phyloP scores from a whole-genome alignment of 2,888 invertebrate species.

The Drosophila diplacantha region DNA sequence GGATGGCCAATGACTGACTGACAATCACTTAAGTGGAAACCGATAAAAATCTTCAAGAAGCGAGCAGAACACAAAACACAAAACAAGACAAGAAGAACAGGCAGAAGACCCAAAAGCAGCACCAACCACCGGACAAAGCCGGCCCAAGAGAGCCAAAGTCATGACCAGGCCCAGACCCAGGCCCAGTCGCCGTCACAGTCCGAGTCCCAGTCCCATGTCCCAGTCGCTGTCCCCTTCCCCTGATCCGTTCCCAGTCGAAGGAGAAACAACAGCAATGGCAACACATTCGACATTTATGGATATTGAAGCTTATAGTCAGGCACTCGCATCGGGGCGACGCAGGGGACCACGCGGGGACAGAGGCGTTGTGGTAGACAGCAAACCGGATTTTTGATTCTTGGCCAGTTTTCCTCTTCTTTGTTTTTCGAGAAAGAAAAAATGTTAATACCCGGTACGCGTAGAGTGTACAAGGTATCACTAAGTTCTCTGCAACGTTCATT shows the following conservation, averaged over 20 bases:
- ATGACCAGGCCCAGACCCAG: constrained; percentile 49
- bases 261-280: constrained; percentile 46
- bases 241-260: constrained; percentile 27
- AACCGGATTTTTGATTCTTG: constrained; percentile 54
- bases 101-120: constrained; percentile 21
- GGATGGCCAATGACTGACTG: constrained; percentile 66
- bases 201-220: constrained; percentile 11
- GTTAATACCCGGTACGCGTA: not conserved
- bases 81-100: constrained; percentile 33
- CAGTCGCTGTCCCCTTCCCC: constrained; percentile 5
- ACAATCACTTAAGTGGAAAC: constrained; percentile 73
- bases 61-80: constrained; percentile 47
- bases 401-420: constrained; percentile 20
- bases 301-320: constrained; percentile 70
- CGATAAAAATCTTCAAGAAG: constrained; percentile 67
- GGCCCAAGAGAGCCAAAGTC: constrained; percentile 56
- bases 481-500: not conserved
- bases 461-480: not conserved
- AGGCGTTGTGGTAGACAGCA: constrained; percentile 44
- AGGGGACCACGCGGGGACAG: constrained; percentile 3
- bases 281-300: constrained; percentile 70
- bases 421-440: constrained; percentile 36
- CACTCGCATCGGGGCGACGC: constrained; percentile 34
- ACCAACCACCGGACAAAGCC: constrained; percentile 39
- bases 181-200: constrained; percentile 3